Percentiles rank a stretch among this genome's conserved stretches.
Conservation (phyloP, 1,140 invertebrate species). For the Diachasma alloeum region DNA sequence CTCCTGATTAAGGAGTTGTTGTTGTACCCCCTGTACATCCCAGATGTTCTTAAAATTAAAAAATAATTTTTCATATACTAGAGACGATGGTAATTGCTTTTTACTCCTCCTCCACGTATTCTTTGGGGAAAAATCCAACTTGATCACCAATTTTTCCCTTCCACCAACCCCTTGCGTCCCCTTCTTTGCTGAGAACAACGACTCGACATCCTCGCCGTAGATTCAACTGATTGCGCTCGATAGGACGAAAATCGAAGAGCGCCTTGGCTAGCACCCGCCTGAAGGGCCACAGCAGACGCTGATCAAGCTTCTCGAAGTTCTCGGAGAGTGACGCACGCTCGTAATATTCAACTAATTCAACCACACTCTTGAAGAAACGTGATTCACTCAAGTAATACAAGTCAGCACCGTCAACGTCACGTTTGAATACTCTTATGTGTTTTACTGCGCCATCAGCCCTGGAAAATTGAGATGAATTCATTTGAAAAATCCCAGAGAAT, state of each 20-base stretch:
- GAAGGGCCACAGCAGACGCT: constrained; percentile 79
- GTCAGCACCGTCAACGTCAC: constrained; percentile 67
- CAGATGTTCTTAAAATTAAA: no score
- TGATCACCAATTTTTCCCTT: constrained; percentile 76
- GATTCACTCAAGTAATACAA: constrained; percentile 85
- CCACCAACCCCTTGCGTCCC: constrained; percentile 84
- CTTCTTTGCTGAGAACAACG: constrained; percentile 79
- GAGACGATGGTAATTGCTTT: neutral
- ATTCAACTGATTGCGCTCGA: constrained; percentile 79
- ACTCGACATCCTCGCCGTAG: constrained; percentile 81
- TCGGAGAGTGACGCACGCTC: constrained; percentile 86
- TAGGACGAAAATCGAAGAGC: constrained; percentile 77
- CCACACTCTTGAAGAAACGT: constrained; percentile 88
- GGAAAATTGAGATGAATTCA: constrained; percentile 45
- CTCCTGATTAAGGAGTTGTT: no score
- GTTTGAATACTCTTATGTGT: constrained; percentile 88
- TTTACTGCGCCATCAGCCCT: constrained; percentile 86
- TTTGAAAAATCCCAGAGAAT: no score
- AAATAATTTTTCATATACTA: neutral
- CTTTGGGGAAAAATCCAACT: constrained; percentile 73
- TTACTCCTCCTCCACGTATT: constrained; percentile 68
- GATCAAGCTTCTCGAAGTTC: constrained; percentile 88
- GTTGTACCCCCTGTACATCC: no score
- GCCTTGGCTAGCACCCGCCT: constrained; percentile 78
- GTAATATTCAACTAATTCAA: constrained; percentile 90